A percentile compares a stretch with the other conserved stretches of the same genome.
phyloP scores from a whole-genome alignment of 2,797 vertebrate species.

The Channallabes apus region DNA sequence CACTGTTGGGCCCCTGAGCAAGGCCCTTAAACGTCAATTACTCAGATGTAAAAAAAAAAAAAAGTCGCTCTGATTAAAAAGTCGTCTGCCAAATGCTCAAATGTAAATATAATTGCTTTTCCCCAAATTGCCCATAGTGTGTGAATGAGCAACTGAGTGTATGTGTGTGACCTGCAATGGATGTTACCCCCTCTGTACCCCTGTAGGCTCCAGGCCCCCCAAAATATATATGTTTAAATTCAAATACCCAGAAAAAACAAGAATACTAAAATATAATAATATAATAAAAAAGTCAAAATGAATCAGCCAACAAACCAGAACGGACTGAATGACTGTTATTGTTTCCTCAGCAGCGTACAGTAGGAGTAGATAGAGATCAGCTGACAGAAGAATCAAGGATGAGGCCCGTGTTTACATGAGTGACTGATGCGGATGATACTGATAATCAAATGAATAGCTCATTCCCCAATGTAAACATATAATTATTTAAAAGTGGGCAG shows the following conservation, averaged over 20 bases:
- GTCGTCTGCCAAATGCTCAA: too few species aligned
- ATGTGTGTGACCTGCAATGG: too few species aligned
- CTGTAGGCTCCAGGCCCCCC: too few species aligned
- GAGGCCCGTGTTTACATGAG: neutral
- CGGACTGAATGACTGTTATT: neutral
- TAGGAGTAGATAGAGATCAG: neutral
- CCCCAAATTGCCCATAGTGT: too few species aligned
- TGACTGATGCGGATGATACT: neutral
- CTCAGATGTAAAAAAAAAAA: too few species aligned
- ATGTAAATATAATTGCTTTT: too few species aligned
- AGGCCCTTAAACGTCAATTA: too few species aligned
- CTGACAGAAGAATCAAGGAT: neutral
- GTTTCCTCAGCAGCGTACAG: neutral
- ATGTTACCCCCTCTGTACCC: too few species aligned
- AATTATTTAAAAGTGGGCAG: slow-evolving; percentile 2
- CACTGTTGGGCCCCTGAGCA: too few species aligned
- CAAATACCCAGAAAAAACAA: neutral
- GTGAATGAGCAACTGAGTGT: too few species aligned
- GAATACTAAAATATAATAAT: neutral
- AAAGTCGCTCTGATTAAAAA: too few species aligned
- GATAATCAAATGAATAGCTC: neutral
- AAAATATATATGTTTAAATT: neutral
- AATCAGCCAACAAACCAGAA: neutral
- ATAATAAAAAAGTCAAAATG: neutral
- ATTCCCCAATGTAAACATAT: slow-evolving; percentile 9